These are phyloP conservation scores for Pseudomyrmex sp. DNA, from an alignment of 1,140 invertebrate genomes.

Conservation along the genomic window DNA sequence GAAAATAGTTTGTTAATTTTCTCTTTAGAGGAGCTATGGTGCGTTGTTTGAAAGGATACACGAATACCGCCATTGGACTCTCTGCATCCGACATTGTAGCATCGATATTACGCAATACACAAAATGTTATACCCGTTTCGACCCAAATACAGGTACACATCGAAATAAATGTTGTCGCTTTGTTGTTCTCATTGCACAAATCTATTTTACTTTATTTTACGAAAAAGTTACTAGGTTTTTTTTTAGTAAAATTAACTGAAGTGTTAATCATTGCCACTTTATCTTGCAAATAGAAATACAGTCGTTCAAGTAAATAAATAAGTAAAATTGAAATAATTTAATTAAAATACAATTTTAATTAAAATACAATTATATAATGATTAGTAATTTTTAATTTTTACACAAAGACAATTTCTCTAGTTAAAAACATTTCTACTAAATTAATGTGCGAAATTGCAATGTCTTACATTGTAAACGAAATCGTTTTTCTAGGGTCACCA, in stretches of 20 bases:
- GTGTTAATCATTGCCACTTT: no score
- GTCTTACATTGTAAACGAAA: not conserved
- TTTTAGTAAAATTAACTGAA: not conserved
- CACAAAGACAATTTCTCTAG: not conserved
- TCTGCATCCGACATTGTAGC: conserved; percentile 85
- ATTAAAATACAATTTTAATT: not conserved
- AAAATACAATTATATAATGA: not conserved
- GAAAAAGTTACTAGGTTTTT: no score
- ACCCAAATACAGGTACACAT: conserved; percentile 85
- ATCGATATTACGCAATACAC: conserved; percentile 85
- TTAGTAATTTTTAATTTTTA: no score
- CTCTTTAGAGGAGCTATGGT: conserved; percentile 84
- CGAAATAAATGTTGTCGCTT: not conserved
- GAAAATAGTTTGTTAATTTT: not conserved
- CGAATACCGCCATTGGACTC: conserved; percentile 86
- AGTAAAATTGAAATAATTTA: not conserved
- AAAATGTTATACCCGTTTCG: conserved; percentile 86
- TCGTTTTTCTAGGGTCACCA: conserved; percentile 85
- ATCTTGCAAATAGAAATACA: no score
- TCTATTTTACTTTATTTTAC: not conserved
- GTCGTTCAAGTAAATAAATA: no score
- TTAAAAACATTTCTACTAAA: not conserved
- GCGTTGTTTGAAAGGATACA: conserved; percentile 86
- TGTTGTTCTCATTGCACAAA: not conserved
- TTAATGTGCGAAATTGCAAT: not conserved